Conservation (phyloP, 1,140 invertebrate genomes). For the Mizuhopecten yessoensis region DNA sequence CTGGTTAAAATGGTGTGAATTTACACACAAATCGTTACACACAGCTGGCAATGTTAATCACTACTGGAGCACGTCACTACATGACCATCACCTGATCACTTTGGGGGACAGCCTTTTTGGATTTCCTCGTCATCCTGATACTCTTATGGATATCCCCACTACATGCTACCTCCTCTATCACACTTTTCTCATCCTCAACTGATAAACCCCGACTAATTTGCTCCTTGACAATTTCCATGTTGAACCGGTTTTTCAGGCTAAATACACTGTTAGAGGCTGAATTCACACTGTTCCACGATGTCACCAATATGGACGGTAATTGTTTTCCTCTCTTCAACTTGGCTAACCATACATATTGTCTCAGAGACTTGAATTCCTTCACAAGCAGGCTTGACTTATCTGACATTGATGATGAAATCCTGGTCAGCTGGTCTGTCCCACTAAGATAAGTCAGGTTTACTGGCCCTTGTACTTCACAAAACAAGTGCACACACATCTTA, state of each 20-base stretch:
- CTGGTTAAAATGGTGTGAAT: no score
- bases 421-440: neutral
- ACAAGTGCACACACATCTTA: neutral
- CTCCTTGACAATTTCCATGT: slow-evolving; percentile 31
- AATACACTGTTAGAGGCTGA: neutral
- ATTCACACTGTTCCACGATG: neutral
- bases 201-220: neutral
- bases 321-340: neutral
- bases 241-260: neutral
- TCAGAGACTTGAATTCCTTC: neutral
- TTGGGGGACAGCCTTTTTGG: neutral
- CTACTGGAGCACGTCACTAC: no score
- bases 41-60: no score
- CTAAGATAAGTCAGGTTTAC: neutral
- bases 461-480: neutral
- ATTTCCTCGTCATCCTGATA: slow-evolving; percentile 51
- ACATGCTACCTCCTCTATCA: slow-evolving; percentile 65
- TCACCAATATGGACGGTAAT: neutral
- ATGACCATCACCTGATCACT: slow-evolving; percentile 17
- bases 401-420: neutral
- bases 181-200: slow-evolving; percentile 51
- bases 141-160: slow-evolving; percentile 70
- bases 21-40: no score
- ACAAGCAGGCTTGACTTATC: neutral
- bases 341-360: neutral